These are phyloP conservation scores for Psophia crepitans DNA, from an alignment of 2,113 vertebrate genomes.

Conservation along the genomic window DNA sequence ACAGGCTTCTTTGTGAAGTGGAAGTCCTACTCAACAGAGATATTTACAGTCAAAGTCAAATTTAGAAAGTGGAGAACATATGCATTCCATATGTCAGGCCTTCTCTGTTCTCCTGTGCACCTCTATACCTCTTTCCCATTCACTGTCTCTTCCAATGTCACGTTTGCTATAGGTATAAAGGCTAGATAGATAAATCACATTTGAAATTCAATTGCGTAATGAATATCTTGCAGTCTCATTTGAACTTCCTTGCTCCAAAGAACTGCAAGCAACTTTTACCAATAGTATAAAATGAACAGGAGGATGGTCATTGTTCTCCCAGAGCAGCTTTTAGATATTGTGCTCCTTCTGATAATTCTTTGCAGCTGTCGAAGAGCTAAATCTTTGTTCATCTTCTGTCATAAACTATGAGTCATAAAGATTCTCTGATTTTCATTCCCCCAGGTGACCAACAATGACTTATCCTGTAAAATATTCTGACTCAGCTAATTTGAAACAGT, in stretches of 20 bases:
- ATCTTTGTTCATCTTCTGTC: background rate
- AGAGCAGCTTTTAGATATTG: background rate
- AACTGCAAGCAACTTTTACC: background rate
- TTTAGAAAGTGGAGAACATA: background rate
- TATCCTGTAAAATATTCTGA: constrained; percentile 3
- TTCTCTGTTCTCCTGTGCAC: background rate
- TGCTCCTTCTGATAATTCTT: background rate
- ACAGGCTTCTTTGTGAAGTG: background rate
- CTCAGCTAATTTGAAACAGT: background rate
- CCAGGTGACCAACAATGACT: background rate
- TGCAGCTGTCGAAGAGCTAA: background rate
- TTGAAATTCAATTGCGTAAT: background rate
- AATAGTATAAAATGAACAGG: background rate
- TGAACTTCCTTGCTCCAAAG: background rate
- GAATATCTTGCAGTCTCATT: background rate
- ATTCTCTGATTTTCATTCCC: background rate
- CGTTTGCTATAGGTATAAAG: background rate
- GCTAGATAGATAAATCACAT: background rate
- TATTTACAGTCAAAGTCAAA: background rate
- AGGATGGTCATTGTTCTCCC: background rate
- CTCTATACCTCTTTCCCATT: background rate
- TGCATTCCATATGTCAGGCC: background rate
- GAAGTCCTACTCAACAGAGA: background rate
- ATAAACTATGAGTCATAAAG: background rate
- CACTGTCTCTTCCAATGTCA: background rate